Base-by-base conservation (phyloP, 2,113 vertebrate genomes). In the Scolopax mira region DNA sequence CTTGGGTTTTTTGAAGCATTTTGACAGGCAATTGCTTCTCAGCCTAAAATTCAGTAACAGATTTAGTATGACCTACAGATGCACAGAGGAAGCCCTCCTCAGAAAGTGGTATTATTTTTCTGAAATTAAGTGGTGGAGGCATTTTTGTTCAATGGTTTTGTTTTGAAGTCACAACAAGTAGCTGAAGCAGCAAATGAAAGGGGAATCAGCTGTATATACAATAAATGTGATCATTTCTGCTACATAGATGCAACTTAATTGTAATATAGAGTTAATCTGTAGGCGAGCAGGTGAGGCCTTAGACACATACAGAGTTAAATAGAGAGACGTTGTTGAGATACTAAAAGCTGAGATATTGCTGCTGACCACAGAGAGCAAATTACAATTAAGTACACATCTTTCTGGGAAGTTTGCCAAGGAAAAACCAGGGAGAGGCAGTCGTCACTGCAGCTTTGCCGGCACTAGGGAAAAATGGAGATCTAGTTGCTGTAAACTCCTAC, bases 391-490 rank as follows among this genome's bases (percentile, higher is more conserved):
- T 46, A 74, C 65, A 58, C 31, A 66, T 92, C 65, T 82, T 92
- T 86, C 92, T 90, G 88, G 90, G 90, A 93, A 89, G 46, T 49
- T 41, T 94, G 94, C 92, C 93, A 94, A 89, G 44, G 11, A 19
- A 88, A 92, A 88, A 25, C 0, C 61, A 89, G 69, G 37, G 41
- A 92, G 55, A 79, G 23, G 44, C 21, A 8, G 27, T 75, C 30
- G 3, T 78, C 71, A 73, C n/a, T 72, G 51, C 42, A 79, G 72
- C 44, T 78, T 80, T 86, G 57, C n/a, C 67, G 37, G 10, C 28
- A 25, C 72, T 42, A 74, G 57, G 41, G 67, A n/a, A 88, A 94
- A 93, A 72, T 10, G 9, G 69, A 88, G 33, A 35, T 88, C 54
- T 31, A 49, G 48, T 18, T 71, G 42, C 44, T 78, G 16, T 57